Evolutionary conservation across 2,797 vertebrate genomes (phyloP), one percentile per base, ranked within the genome.

Genomic region (Crenichthys baileyi): DNA sequence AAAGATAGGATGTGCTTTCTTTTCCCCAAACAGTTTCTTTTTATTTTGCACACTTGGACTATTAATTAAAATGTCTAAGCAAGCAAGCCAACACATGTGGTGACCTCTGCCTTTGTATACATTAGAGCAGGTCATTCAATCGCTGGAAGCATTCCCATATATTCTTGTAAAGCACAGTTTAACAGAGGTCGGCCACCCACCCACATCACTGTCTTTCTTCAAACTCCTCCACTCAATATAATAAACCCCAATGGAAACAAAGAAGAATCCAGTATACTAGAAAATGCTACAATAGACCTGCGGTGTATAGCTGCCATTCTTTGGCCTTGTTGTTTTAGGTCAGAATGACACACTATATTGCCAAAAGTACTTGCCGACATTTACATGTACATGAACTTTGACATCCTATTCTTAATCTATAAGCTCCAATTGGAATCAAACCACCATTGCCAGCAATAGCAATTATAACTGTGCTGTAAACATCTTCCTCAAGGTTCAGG

Each of bases 51-150:
- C 91, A 85, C 87, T 86, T 83, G 78, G 60, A 81, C 82, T 89
- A 91, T 93, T 94, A 92, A 93, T 94, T 93, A 91, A 82, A 82
- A 90, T 58, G 85, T 93, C 85, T 93, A 94, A 94, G 93, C 93
- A 94, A 94, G 77, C 84, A 70, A 58, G 79, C 73, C 67, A 79
- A 75, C 89, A 90, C 91, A 93, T 92, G 80, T 93, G 92, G 85
- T 61, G 72, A 73, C 75, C 71, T 79, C 77, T 53, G 78, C 74
- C 81, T 84, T 71, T 93, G 90, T 95, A 83, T 92, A 93, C 87
- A 91, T 89, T 91, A 74, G 85, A 46, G 80, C 78, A 83, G 88
- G 88, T 92, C 88, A 87, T 76, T 78, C 87, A 86, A 84, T 89
- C 85, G 82, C 78, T 26, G 72, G 79, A 81, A 88, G 78, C 85